Percentiles rank a stretch among this genome's conserved stretches.
Evolutionary conservation across 2,113 vertebrate species (phyloP).

Genomic region (Osmerus mordax): DNA sequence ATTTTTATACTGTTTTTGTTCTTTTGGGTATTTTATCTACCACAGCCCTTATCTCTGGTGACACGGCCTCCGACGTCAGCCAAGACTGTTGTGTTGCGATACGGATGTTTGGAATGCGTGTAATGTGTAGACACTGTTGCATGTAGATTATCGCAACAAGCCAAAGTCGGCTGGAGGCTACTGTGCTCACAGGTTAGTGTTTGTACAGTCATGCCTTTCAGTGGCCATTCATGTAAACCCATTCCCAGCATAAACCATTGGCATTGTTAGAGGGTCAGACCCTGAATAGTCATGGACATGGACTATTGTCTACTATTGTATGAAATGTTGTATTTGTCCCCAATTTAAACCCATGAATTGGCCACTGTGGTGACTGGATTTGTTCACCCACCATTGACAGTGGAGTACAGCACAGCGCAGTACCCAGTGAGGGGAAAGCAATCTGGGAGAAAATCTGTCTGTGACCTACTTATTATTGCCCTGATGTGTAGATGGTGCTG

Average conservation of each 20-base stretch:
- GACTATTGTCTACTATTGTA: background rate
- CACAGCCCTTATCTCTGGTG: background rate
- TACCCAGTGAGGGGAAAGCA: background rate
- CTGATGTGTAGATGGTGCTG: constrained; percentile 19
- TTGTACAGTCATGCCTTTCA: too few relatives aligned
- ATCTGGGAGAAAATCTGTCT: background rate
- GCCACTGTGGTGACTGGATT: background rate
- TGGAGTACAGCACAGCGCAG: background rate
- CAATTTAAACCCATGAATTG: background rate
- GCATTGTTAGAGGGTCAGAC: too few relatives aligned
- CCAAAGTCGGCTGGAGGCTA: background rate
- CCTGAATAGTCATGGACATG: background rate
- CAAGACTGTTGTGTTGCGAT: background rate
- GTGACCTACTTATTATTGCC: constrained; percentile 41
- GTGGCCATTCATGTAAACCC: too few relatives aligned
- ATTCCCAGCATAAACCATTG: too few relatives aligned
- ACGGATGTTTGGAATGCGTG: background rate
- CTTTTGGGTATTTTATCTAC: too few relatives aligned
- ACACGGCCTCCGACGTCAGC: background rate
- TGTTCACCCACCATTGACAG: background rate
- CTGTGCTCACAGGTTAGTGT: too few relatives aligned
- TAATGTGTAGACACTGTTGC: background rate
- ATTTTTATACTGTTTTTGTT: too few relatives aligned
- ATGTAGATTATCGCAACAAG: background rate
- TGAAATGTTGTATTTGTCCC: background rate